Percentiles rank a stretch among this genome's conserved stretches.
Evolutionary conservation across 2,797 vertebrate genomes (phyloP).

Genomic region (Hipposideros larvatus): DNA sequence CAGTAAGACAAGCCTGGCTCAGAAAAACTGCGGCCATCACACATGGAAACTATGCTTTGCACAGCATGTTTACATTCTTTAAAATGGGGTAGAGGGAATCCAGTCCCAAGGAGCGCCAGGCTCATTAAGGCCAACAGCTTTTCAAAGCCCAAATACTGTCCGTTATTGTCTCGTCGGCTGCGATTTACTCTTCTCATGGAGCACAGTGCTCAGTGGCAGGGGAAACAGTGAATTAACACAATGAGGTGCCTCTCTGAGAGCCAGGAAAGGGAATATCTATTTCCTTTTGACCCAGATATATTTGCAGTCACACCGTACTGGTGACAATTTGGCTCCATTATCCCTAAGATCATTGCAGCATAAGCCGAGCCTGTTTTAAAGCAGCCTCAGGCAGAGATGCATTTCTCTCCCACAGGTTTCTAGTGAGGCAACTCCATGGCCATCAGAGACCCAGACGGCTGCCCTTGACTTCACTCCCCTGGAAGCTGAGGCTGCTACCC

Average conservation of each 20-base stretch:
- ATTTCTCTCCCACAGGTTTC: neutral
- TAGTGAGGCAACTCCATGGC: accelerated
- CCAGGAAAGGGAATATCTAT: neutral
- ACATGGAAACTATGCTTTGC: neutral
- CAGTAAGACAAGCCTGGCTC: neutral
- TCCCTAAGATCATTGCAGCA: neutral
- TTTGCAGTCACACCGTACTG: neutral
- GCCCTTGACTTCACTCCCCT: neutral
- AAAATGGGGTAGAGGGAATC: accelerated
- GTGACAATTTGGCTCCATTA: too few species aligned
- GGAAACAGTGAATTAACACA: neutral
- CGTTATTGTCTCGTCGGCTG: too few species aligned
- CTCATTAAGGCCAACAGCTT: neutral
- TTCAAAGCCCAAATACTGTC: neutral
- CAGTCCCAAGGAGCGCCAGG: neutral
- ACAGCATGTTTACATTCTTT: neutral
- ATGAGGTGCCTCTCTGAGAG: neutral
- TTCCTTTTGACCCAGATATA: neutral
- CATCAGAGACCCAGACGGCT: neutral
- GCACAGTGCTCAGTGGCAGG: accelerated
- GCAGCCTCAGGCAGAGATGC: neutral
- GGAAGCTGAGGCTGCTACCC: neutral
- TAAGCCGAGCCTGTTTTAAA: neutral
- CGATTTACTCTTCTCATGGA: neutral
- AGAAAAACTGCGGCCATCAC: neutral